A percentile compares a stretch with the other conserved stretches of the same genome.
Conservation (phyloP, 2,888 invertebrate genomes). For the Orthonychiurus folsomi region DNA sequence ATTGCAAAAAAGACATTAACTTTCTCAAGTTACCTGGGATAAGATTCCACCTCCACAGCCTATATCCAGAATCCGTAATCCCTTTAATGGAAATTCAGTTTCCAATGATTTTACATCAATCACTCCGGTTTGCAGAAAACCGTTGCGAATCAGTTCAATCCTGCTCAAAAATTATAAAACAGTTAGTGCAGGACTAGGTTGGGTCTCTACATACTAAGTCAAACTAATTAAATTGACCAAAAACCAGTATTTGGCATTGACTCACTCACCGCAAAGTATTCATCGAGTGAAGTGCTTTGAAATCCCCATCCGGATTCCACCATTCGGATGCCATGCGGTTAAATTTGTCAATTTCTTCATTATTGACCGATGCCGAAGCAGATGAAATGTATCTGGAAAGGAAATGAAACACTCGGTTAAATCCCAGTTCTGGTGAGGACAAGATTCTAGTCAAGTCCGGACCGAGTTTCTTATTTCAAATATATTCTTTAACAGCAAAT, state of each 20-base stretch:
- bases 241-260: not conserved
- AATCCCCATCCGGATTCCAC: conserved; percentile 35
- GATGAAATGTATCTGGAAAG: not conserved
- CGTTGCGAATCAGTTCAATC: conserved; percentile 33
- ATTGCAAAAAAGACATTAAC: not conserved
- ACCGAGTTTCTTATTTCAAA: no score
- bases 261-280: conserved; percentile 30
- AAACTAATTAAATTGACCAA: not conserved
- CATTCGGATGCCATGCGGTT: conserved; percentile 28
- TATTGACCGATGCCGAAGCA: conserved; percentile 10
- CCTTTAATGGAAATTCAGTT: conserved; percentile 25
- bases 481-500: no score
- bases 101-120: conserved; percentile 8
- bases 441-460: no score
- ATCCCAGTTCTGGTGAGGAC: not conserved
- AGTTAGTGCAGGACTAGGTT: no score
- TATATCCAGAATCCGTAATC: conserved; percentile 31
- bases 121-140: conserved; percentile 23
- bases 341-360: conserved; percentile 35
- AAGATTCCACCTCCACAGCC: conserved; percentile 39
- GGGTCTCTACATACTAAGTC: no score
- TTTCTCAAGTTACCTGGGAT: conserved; percentile 23
- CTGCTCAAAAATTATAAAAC: no score
- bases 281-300: conserved; percentile 37
- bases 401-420: not conserved